A percentile compares a stretch with the other conserved stretches of the same genome.
phyloP scores from a whole-genome alignment of 1,140 invertebrate genomes.

The Adoxophyes honmai region DNA sequence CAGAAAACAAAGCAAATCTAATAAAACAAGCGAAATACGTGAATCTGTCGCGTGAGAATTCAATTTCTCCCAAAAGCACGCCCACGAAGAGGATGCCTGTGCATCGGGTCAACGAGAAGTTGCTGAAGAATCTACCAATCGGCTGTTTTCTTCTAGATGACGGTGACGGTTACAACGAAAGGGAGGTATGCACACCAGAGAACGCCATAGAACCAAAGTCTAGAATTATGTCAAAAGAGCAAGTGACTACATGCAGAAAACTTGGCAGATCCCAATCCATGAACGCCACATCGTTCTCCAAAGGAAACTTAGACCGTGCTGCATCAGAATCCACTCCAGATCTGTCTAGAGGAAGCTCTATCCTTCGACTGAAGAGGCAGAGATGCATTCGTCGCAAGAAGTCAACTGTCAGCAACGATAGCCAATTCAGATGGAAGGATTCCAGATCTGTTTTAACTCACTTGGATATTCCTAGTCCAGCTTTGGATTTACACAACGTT shows the following conservation, averaged over 20 bases:
- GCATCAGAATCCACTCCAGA: slow-evolving; percentile 65
- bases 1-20: slow-evolving; percentile 59
- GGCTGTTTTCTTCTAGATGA: slow-evolving; percentile 69
- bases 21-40: slow-evolving; percentile 68
- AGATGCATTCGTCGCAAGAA: slow-evolving; percentile 68
- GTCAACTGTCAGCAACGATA: slow-evolving; percentile 62
- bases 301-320: slow-evolving; percentile 39
- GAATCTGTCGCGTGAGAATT: slow-evolving; percentile 66
- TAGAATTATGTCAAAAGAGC: slow-evolving; percentile 22
- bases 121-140: slow-evolving; percentile 64
- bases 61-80: slow-evolving; percentile 58
- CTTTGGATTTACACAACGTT: slow-evolving; percentile 43
- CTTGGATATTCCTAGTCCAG: slow-evolving; percentile 60
- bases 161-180: slow-evolving; percentile 66
- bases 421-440: slow-evolving; percentile 42
- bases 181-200: slow-evolving; percentile 66
- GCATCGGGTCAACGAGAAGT: slow-evolving; percentile 52
- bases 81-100: slow-evolving; percentile 59
- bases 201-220: slow-evolving; percentile 32
- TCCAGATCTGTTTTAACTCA: slow-evolving; percentile 48
- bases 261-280: slow-evolving; percentile 59
- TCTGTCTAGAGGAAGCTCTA: slow-evolving; percentile 39
- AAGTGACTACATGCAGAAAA: slow-evolving; percentile 26
- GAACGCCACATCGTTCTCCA: slow-evolving; percentile 33
- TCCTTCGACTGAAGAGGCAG: slow-evolving; percentile 56